Evolutionary conservation across 2,797 vertebrate genomes (phyloP).

Genomic region (Poeciliopsis infans): DNA sequence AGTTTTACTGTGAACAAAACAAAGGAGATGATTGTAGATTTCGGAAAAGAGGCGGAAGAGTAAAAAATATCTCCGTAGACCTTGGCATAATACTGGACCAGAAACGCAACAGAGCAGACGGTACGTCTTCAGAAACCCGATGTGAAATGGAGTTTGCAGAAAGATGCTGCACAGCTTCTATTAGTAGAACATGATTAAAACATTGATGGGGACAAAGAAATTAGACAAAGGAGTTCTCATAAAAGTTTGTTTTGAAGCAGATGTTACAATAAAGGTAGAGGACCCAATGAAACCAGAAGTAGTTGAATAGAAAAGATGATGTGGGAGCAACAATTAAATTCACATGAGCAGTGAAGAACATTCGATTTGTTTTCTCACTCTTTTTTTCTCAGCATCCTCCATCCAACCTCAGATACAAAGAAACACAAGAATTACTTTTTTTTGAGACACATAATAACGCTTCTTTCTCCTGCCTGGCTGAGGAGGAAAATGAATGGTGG

Average conservation of each 20-base stretch:
- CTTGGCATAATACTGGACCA: not conserved
- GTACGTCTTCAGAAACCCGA: not conserved
- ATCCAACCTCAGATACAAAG: conserved; percentile 39
- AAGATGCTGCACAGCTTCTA: not conserved
- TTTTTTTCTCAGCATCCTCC: conserved; percentile 12
- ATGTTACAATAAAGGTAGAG: conserved; percentile 15
- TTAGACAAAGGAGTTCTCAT: not conserved
- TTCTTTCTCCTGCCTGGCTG: conserved; percentile 18
- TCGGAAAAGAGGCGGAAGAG: not conserved
- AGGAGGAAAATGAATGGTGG: conserved; percentile 45
- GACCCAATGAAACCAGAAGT: conserved; percentile 15
- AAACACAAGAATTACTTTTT: conserved; percentile 43
- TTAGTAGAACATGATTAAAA: not conserved
- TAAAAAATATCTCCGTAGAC: not conserved
- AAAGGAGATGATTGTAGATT: not conserved
- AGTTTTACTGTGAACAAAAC: not conserved
- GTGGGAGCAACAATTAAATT: conserved; percentile 43
- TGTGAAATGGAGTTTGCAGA: not conserved
- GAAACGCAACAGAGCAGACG: not conserved
- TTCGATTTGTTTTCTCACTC: conserved; percentile 50
- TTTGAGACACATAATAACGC: conserved; percentile 50
- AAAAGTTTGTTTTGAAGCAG: conserved; percentile 4
- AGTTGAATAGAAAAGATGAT: conserved; percentile 15
- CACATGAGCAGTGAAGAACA: conserved; percentile 18
- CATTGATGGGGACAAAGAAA: not conserved